These are phyloP conservation scores for Periophthalmus modestus DNA, from an alignment of 2,113 vertebrate species.

Conservation along the genomic window DNA sequence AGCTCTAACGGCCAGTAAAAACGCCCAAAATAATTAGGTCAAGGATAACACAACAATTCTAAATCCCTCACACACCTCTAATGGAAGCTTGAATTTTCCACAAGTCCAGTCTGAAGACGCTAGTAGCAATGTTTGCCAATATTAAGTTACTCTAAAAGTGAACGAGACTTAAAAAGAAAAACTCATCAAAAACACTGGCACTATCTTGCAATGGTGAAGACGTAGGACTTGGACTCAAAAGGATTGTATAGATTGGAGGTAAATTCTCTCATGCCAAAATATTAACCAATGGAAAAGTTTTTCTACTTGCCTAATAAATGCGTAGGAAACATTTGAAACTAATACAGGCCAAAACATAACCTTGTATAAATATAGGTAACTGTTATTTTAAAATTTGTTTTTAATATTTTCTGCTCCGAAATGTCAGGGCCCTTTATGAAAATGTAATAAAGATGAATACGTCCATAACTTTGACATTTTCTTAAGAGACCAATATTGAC, in stretches of 20 bases:
- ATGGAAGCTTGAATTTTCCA: not conserved
- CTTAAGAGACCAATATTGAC: not conserved
- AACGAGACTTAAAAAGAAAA: too few relatives aligned
- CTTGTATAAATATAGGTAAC: not conserved
- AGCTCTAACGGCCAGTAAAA: conserved; percentile 4
- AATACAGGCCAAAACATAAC: not conserved
- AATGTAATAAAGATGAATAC: not conserved
- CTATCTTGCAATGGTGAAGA: too few relatives aligned
- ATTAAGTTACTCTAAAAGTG: not conserved
- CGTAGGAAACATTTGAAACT: not conserved
- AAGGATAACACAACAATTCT: conserved; percentile 4
- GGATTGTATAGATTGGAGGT: not conserved
- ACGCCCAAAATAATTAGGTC: conserved; percentile 9
- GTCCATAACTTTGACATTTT: not conserved
- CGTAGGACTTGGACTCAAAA: too few relatives aligned
- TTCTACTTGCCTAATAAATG: not conserved
- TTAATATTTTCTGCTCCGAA: not conserved
- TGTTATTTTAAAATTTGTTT: not conserved
- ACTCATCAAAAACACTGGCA: too few relatives aligned
- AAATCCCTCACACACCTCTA: not conserved
- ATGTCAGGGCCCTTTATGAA: not conserved
- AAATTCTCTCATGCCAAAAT: not conserved
- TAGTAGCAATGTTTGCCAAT: not conserved
- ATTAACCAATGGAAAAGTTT: not conserved
- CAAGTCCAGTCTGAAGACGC: not conserved